phyloP scores from a whole-genome alignment of 2,797 vertebrate genomes.

The Chelon auratus region DNA sequence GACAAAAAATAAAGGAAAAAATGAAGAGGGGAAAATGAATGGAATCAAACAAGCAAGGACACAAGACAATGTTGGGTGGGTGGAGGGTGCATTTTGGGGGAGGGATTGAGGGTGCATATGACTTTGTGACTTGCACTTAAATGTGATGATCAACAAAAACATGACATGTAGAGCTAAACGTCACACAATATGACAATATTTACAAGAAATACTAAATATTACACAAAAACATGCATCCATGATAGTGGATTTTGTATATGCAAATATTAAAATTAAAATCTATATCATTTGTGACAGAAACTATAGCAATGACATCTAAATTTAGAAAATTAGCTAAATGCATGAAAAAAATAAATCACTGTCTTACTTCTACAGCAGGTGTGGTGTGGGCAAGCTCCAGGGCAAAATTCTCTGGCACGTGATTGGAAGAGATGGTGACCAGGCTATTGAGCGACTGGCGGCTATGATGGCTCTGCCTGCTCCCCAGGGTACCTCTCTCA shows the following conservation, averaged over 20 bases:
- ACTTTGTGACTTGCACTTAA: slow-evolving; percentile 55
- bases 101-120: slow-evolving; percentile 29
- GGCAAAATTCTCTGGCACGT: slow-evolving; percentile 93
- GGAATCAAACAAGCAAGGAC: slow-evolving; percentile 81
- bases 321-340: neutral
- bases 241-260: neutral
- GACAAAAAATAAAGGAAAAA: slow-evolving; percentile 77
- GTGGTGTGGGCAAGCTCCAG: slow-evolving; percentile 95
- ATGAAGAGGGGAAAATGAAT: slow-evolving; percentile 85
- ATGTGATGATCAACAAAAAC: slow-evolving; percentile 74
- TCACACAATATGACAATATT: slow-evolving; percentile 61
- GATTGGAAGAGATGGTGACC: slow-evolving; percentile 97
- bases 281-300: too few species aligned
- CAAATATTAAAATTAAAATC: too few species aligned
- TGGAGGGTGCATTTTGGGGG: slow-evolving; percentile 8
- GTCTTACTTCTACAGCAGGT: slow-evolving; percentile 96
- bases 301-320: neutral
- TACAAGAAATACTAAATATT: slow-evolving; percentile 51
- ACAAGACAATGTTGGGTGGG: slow-evolving; percentile 69
- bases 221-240: slow-evolving; percentile 8
- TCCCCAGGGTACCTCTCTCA: slow-evolving; percentile 91
- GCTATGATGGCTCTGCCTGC: slow-evolving; percentile 94
- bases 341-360: neutral
- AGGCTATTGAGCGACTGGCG: slow-evolving; percentile 98
- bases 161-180: slow-evolving; percentile 58